Evolutionary conservation across 2,797 vertebrate genomes (phyloP), one percentile per base, ranked within the genome.

Genomic region (Antennarius maculatus): DNA sequence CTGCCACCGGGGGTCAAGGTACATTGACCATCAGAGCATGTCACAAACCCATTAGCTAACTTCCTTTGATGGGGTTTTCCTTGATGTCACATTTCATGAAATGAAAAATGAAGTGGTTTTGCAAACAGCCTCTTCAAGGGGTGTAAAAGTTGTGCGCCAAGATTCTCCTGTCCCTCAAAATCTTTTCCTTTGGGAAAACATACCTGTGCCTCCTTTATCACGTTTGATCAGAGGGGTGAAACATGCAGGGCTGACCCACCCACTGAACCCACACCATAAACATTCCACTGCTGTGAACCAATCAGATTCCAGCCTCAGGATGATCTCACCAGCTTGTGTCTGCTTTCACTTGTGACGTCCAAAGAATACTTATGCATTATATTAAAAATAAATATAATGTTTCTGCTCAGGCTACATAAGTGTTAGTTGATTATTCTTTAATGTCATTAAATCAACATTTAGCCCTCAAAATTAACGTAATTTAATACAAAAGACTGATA

Each of bases 201-300:
- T 91, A 89, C 82, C 83, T 77, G 59, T 11, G 65, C 74, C 60
- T 82, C 48, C 45, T n/a, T 42, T 86, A 81, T 87, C 76, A 3
- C n/a, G 74, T 80, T 79, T 76, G 80, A 89, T 87, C 89, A 66
- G 71, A 57, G 55, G 62, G 67, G 60, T 43, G n/a, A 76, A 52
- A 70, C 15, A 37, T 1, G 29, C 54, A n/a, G 47, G 8, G n/a
- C 12, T 8, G 74, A 71, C 69, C 69, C 49, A 23, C 88, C 83
- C 28, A 10, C 80, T 83, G 68, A 78, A 66, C 53, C 77, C 78
- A 83, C 78, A 71, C 18, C 75, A n/a, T 74, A 76, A 78, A 84
- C 86, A 87, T 88, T 87, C 88, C 85, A 77, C 31, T n/a, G 67
- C 66, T 37, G 43, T 71, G 58, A 65, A 52, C 77, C 77, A 78